Percentiles rank a stretch among this genome's conserved stretches.
Conservation (phyloP, 2,113 vertebrate genomes). For the Lucifuga dentata region DNA sequence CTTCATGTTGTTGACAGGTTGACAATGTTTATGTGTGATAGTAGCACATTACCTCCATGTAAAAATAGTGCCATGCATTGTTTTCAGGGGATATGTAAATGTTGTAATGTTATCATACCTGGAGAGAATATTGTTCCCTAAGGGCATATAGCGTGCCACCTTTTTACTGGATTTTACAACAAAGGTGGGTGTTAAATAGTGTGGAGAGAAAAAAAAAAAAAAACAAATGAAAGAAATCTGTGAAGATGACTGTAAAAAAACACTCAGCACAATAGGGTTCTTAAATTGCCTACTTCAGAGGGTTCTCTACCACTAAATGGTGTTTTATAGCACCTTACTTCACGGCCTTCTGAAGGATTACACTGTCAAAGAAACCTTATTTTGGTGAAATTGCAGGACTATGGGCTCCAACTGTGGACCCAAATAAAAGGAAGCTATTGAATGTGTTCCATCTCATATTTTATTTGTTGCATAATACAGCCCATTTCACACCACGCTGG, state of each 20-base stretch:
- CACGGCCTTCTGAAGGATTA: slow-evolving; percentile 23
- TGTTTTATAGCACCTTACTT: slow-evolving; percentile 25
- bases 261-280: slow-evolving; percentile 20
- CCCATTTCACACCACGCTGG: slow-evolving; percentile 33
- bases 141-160: slow-evolving; percentile 22
- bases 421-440: slow-evolving; percentile 23
- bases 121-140: slow-evolving; percentile 25
- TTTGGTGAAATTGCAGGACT: slow-evolving; percentile 54
- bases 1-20: slow-evolving; percentile 18
- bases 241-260: slow-evolving; percentile 12
- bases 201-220: too few relatives aligned
- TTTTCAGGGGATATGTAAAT: slow-evolving; percentile 34
- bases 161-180: slow-evolving; percentile 10
- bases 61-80: slow-evolving; percentile 33
- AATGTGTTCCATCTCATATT: slow-evolving; percentile 30
- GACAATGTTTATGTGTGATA: slow-evolving; percentile 11
- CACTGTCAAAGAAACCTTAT: slow-evolving; percentile 31
- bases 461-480: slow-evolving; percentile 38
- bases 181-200: slow-evolving; percentile 46
- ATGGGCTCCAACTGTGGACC: slow-evolving; percentile 45
- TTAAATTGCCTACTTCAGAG: slow-evolving; percentile 45
- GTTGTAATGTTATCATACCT: slow-evolving; percentile 12
- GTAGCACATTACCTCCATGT: slow-evolving; percentile 30
- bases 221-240: slow-evolving; percentile 26
- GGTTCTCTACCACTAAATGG: slow-evolving; percentile 29